Evolutionary conservation across 2,113 vertebrate species (phyloP), one percentile per base, ranked within the genome.

Genomic region (Pipra filicauda): DNA sequence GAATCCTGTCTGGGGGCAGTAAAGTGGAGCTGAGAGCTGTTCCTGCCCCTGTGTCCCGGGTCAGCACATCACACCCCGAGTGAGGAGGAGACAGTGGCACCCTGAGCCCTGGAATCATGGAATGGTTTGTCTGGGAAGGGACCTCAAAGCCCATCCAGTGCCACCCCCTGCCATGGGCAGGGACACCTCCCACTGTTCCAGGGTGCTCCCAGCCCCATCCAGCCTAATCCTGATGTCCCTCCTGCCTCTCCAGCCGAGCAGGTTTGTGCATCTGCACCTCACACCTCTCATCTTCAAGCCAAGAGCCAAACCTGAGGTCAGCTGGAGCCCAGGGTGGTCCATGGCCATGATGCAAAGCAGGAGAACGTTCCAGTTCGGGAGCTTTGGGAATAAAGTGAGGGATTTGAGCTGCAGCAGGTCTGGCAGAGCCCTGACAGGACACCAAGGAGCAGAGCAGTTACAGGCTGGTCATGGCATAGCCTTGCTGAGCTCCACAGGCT

Each of bases 381-480:
- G 48, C 31, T 51, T 13, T 19, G 39, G 54, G 17, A 73, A 12
- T 20, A 1, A 4, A 27, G 20, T 26, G 14, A 23, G 41, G 51
- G 39, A 13, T 48, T 28, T 9, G 41, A 18, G 20, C 41, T 49
- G 23, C 4, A 6, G 8, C 22, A 15, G 27, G 28, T n/a, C 41
- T 8, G 5, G 4, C 14, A 3, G 19, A 35, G 48, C 9, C 39
- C 22, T 4, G 17, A 15, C 35, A 41, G 48, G n/a, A 3, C 4
- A 1, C 2, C 11, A 9, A 51, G 64, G n/a, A 54, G 26, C 44
- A 1, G 1, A 9, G 57, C 33, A 48, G 15, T 23, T 12, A 5
- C 6, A 7, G 18, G 14, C 28, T 16, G 7, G 11, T 21, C 46
- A 0, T 5, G 41, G 15, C 11, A 2, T 2, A 4, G 10, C 6